Evolutionary conservation across 1,140 invertebrate species (phyloP).

Genomic region (Apocrypta bakeri): DNA sequence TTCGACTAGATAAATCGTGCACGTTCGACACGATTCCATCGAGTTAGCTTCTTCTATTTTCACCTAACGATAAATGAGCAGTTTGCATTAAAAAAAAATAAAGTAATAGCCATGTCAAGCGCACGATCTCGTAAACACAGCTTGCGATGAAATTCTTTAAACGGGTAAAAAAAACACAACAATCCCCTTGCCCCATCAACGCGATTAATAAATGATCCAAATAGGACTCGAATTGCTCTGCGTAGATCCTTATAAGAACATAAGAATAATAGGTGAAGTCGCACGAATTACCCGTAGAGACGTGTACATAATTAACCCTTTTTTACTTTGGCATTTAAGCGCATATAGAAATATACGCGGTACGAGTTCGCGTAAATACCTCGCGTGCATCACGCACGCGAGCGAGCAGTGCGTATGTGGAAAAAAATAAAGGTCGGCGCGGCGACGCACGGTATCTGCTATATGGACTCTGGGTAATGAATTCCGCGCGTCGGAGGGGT

Average conservation of each 20-base stretch:
- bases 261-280: slow-evolving; percentile 25
- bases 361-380: neutral
- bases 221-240: neutral
- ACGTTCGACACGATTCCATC: too few relatives aligned
- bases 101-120: neutral
- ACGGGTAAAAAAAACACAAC: too few relatives aligned
- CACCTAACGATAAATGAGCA: neutral
- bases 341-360: too few relatives aligned
- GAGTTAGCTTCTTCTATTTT: neutral
- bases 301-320: slow-evolving; percentile 36
- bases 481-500: neutral
- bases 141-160: neutral
- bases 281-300: neutral
- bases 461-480: slow-evolving; percentile 40
- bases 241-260: too few relatives aligned
- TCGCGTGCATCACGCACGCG: slow-evolving; percentile 6
- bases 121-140: neutral
- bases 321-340: neutral
- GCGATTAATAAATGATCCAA: slow-evolving; percentile 12
- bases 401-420: neutral
- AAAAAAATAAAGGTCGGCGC: neutral
- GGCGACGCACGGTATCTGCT: neutral
- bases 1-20: neutral
- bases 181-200: neutral
- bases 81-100: neutral